phyloP scores from a whole-genome alignment of 2,797 vertebrate genomes.

The Vultur gryphus region DNA sequence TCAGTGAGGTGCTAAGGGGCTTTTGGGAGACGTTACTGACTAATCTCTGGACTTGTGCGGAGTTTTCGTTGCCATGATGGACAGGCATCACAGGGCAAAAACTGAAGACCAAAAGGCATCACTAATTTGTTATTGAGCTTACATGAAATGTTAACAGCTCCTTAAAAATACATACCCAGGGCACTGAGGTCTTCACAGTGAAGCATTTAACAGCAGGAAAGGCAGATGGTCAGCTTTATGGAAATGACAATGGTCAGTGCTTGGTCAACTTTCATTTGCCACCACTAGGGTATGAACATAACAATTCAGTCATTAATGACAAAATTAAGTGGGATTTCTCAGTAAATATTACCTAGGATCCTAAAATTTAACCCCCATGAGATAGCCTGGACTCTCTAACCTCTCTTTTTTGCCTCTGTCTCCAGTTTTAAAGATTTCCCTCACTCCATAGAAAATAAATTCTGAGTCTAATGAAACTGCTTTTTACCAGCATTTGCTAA shows the following conservation, averaged over 20 bases:
- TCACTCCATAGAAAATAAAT: not conserved
- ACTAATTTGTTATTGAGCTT: not conserved
- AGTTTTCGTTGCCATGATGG: not conserved
- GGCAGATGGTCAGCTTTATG: not conserved
- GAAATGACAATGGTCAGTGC: not conserved
- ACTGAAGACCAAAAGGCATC: not conserved
- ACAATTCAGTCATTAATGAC: not conserved
- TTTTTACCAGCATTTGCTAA: not conserved
- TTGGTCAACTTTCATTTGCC: not conserved
- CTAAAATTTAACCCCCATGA: not conserved
- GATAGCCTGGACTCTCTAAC: not conserved
- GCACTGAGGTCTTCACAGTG: accelerated
- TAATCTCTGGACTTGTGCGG: not conserved
- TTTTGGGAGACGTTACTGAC: not conserved
- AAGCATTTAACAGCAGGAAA: not conserved
- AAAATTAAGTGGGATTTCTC: not conserved
- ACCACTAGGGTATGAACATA: not conserved
- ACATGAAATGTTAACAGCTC: not conserved
- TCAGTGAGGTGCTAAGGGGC: not conserved
- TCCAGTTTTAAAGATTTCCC: not conserved
- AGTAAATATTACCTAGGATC: not conserved
- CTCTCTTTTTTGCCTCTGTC: not conserved
- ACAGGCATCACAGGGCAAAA: not conserved
- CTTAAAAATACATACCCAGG: not conserved
- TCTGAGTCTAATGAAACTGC: not conserved